Evolutionary conservation across 92 coral and sea anemone genomes (phyloP), one percentile per base, ranked within the genome.

Genomic region (Galaxea fascicularis): DNA sequence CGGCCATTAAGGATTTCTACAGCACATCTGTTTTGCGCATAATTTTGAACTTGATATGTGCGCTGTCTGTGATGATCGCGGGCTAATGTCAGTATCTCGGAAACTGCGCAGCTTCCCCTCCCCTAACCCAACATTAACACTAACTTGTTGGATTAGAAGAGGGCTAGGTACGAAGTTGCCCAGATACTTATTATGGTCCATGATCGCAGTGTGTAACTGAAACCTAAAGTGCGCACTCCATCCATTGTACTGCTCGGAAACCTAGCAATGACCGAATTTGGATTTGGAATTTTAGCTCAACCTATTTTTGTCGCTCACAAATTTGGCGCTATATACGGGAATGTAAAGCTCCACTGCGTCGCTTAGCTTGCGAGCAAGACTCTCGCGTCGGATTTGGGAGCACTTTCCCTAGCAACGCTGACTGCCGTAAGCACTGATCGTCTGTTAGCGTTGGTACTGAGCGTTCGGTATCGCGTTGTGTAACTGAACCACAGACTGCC

Each of bases 231-330:
- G 15, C 78, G 54, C 24, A 66, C 70, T 11, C 78, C 89, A 13
- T 85, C 89, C n/a, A 78, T 77, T 56, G 41, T 68, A 4, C 60
- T 85, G 14, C 84, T 85, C 46, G 52, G 77, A 28, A 79, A 70
- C 35, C 41, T 85, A 16, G 89, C 89, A 4, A 26, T 78, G 1
- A 66, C 67, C 0, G 85, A 86, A 21, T 58, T 67, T 22, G 85
- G 85, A 20, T 79, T 86, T 17, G 79, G 85, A 4, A 21, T 17
- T 56, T 22, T 78, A 5, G 89, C 57, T 25, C 85, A 78, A 26
- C 79, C 89, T 22, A 18, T 77, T 18, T 85, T 75, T 70, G 73
- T 77, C 24, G 72, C 77, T n/a, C 65, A 78, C 78, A 77, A 85
- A 41, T 30, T 85, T 49, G 84, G 85, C 18, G 89, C 73, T 8